phyloP scores from a whole-genome alignment of 1,140 invertebrate genomes.

The Drosophila quadrilineata region DNA sequence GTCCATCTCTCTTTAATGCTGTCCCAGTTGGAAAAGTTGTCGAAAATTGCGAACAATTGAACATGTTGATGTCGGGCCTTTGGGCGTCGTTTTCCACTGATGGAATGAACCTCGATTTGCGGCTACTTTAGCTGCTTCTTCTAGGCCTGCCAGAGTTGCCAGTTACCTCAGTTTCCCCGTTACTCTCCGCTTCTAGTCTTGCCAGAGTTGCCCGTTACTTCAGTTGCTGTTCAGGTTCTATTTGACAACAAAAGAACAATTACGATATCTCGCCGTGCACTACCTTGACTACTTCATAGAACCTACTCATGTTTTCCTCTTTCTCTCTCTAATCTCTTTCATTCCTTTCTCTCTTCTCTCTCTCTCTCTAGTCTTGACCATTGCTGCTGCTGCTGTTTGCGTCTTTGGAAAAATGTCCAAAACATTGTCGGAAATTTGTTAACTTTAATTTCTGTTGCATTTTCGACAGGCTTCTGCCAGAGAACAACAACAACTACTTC shows the following conservation, averaged over 20 bases:
- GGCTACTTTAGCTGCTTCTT: slow-evolving; percentile 50
- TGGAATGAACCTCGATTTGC: slow-evolving; percentile 56
- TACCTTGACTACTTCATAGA: too few species aligned
- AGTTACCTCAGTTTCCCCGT: slow-evolving; percentile 4
- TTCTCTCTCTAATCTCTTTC: too few species aligned
- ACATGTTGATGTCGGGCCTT: slow-evolving; percentile 63
- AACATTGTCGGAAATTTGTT: slow-evolving; percentile 79
- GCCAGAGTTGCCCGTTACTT: too few species aligned
- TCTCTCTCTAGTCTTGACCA: too few species aligned
- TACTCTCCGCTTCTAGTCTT: too few species aligned
- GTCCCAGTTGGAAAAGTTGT: not conserved
- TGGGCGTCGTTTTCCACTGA: slow-evolving; percentile 71
- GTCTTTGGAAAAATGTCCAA: slow-evolving; percentile 63
- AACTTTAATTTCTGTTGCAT: slow-evolving; percentile 74
- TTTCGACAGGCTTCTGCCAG: slow-evolving; percentile 45
- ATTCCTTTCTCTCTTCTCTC: too few species aligned
- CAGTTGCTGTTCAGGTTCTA: too few species aligned
- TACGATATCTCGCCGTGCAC: too few species aligned
- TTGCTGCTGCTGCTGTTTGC: slow-evolving; percentile 19
- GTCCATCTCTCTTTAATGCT: not conserved
- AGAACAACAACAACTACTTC: too few species aligned
- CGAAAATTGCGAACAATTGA: slow-evolving; percentile 46
- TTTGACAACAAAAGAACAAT: too few species aligned
- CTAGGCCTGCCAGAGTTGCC: slow-evolving; percentile 35
- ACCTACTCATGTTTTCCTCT: too few species aligned